These are phyloP conservation scores for Plebejus melissa DNA, from an alignment of 2,888 invertebrate genomes.

Conservation along the genomic window DNA sequence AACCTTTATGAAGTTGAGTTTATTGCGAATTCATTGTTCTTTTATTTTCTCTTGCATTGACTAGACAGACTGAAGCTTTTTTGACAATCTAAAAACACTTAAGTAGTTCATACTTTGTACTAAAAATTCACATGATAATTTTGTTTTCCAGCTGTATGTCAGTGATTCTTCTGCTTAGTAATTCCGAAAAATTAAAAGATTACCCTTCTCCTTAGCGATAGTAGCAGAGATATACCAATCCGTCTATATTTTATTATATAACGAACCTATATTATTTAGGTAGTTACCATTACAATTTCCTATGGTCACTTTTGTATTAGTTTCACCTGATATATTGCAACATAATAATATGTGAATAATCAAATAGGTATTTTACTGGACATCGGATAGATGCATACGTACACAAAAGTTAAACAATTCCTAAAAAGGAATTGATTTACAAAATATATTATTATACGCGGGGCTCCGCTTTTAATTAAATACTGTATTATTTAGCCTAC, in stretches of 20 bases:
- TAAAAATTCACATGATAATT: background rate
- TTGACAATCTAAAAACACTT: background rate
- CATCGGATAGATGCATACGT: background rate
- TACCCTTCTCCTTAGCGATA: too few relatives aligned
- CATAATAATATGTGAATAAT: background rate
- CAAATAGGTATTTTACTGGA: background rate
- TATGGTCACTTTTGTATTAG: slow-evolving; percentile 17
- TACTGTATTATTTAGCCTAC: background rate
- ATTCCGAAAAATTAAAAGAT: background rate
- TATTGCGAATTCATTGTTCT: background rate
- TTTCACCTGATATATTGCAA: background rate
- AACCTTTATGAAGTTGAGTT: background rate
- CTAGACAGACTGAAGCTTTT: background rate
- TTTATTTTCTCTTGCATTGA: background rate
- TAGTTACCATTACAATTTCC: background rate
- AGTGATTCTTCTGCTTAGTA: background rate
- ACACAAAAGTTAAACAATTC: background rate
- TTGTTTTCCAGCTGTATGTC: background rate
- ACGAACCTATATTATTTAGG: background rate
- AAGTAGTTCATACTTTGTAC: background rate
- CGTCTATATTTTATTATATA: background rate
- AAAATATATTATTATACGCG: too few relatives aligned
- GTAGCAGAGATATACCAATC: too few relatives aligned
- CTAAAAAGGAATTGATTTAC: background rate
- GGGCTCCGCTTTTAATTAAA: background rate